Evolutionary conservation across 2,113 vertebrate genomes (phyloP), one percentile per base, ranked within the genome.

Genomic region (Merops nubicus): DNA sequence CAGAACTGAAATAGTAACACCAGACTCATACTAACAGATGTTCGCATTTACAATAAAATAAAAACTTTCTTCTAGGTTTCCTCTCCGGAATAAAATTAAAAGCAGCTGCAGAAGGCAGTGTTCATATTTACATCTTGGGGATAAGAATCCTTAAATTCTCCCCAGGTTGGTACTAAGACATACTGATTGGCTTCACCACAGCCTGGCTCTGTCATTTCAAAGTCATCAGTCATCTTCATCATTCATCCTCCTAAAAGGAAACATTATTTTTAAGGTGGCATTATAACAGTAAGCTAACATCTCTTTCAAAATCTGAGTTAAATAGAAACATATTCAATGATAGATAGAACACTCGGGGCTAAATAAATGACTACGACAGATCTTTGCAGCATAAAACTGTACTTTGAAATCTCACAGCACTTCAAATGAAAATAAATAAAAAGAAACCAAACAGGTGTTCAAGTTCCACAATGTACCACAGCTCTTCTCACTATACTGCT

Each of bases 11-110:
- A 92, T 78, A 93, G 92, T 43, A 95, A 59, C 60, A 77, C 16
- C 40, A 80, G 54, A 48, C 50, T 84, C 86, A 85, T 91, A 93
- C 91, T 83, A 97, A 95, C 96, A 97, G 90, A 96, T 97, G 97
- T 97, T 97, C 60, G 40, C 20, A 78, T 92, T 94, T 76, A 56
- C 33, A 89, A 89, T 60, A 67, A 93, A 69, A 93, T 50, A 31
- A 88, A 83, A 85, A 47, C 21, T 80, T 94, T 91, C 56, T 82
- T 92, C 76, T 40, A 63, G 65, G 42, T 69, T 91, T 85, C 48
- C 43, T 93, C 79, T 87, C 65, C 60, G 69, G 53, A 85, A 87
- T 83, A 91, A 96, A 91, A 97, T 93, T 78, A 50, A 85, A 93
- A 96, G 65, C 64, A 96, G 65, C 64, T 79, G 36, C 50, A 91